Percentiles rank a stretch among this genome's conserved stretches.
phyloP scores from a whole-genome alignment of 2,888 invertebrate species.

The Clunio marinus region DNA sequence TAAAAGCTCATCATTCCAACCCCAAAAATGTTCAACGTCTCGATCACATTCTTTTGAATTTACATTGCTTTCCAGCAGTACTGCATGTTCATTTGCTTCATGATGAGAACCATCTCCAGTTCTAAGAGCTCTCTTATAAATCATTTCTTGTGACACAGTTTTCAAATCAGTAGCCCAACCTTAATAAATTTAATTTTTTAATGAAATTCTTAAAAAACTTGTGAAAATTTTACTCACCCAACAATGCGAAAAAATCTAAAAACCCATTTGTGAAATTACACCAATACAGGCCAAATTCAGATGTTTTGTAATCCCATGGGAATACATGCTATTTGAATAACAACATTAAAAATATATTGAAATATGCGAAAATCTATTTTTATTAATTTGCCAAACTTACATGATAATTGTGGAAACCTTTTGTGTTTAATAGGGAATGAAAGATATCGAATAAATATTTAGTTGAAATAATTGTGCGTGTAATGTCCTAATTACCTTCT shows the following conservation, averaged over 20 bases:
- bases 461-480: too few relatives aligned
- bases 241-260: conserved; percentile 14
- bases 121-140: background rate
- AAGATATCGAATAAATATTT: too few relatives aligned
- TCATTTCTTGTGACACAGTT: conserved; percentile 24
- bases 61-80: too few relatives aligned
- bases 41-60: background rate
- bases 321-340: too few relatives aligned
- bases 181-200: background rate
- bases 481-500: too few relatives aligned
- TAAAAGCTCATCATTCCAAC: conserved; percentile 79
- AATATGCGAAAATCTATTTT: too few relatives aligned
- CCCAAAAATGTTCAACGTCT: conserved; percentile 55
- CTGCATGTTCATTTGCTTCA: background rate
- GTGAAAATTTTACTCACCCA: background rate
- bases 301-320: conserved; percentile 29
- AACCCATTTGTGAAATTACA: conserved; percentile 19
- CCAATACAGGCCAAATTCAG: background rate
- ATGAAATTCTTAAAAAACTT: too few relatives aligned
- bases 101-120: conserved; percentile 21
- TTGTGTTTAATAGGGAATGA: too few relatives aligned
- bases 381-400: too few relatives aligned
- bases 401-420: conserved; percentile 11
- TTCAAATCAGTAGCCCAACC: conserved; percentile 19
- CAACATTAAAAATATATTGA: too few relatives aligned